Percentiles rank a stretch among this genome's conserved stretches.
phyloP scores from a whole-genome alignment of 2,797 vertebrate genomes.

The Notolepis coatsorum region DNA sequence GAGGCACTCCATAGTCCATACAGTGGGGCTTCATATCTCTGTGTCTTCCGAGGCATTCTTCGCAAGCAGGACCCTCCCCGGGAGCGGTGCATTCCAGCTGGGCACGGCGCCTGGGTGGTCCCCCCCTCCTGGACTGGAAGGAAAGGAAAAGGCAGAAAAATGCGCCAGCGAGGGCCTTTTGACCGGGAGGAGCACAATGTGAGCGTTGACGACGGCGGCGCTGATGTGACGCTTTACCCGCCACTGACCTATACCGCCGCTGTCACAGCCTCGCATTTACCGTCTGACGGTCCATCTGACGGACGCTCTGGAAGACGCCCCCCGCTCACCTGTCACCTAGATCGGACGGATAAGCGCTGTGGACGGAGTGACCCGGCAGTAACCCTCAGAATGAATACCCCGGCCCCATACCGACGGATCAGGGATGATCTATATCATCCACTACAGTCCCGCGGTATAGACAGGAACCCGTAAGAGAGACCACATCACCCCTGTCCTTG shows the following conservation, averaged over 20 bases:
- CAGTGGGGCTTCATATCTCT: conserved; percentile 77
- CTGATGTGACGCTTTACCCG: conserved; percentile 75
- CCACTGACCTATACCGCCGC: conserved; percentile 67
- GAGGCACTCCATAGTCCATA: conserved; percentile 70
- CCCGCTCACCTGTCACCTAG: conserved; percentile 61
- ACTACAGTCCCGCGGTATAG: background rate
- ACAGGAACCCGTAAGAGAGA: too few relatives aligned
- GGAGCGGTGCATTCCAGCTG: conserved; percentile 77
- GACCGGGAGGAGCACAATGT: conserved; percentile 73
- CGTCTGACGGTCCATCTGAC: conserved; percentile 56
- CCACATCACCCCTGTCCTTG: too few relatives aligned
- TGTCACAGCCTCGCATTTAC: conserved; percentile 62
- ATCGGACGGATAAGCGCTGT: conserved; percentile 63
- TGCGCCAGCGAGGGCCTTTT: conserved; percentile 57
- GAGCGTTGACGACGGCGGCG: conserved; percentile 68
- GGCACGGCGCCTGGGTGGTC: conserved; percentile 80
- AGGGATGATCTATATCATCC: background rate
- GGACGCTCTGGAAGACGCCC: conserved; percentile 56
- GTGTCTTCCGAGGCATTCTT: conserved; percentile 78
- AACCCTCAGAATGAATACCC: conserved; percentile 50
- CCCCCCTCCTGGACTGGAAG: conserved; percentile 43
- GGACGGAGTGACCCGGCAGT: conserved; percentile 63
- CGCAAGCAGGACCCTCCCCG: conserved; percentile 45
- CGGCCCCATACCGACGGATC: conserved; percentile 6
- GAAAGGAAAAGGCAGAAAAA: conserved; percentile 72